Conservation (phyloP, 2,888 invertebrate genomes). For the Congeria kusceri region DNA sequence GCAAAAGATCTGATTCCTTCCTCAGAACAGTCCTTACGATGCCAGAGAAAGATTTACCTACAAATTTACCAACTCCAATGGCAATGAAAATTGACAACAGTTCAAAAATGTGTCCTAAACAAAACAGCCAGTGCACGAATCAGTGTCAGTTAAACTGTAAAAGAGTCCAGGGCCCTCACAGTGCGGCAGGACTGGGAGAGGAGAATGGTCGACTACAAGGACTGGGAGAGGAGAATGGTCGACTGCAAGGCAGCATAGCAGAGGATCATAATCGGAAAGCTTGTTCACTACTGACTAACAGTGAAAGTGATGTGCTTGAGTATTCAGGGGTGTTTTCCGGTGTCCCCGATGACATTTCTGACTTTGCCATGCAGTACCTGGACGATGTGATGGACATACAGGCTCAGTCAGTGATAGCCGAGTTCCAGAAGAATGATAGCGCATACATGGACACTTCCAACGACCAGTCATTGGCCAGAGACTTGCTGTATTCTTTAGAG, state of each 20-base stretch:
- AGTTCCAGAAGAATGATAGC: constrained; percentile 36
- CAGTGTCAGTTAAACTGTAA: constrained; percentile 1
- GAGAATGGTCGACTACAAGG: too few species aligned
- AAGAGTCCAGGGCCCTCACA: background rate
- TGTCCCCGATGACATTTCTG: constrained; percentile 55
- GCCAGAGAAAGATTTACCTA: constrained; percentile 56
- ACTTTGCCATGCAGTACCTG: constrained; percentile 59
- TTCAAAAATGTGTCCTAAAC: background rate
- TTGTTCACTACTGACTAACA: background rate
- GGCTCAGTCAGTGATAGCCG: constrained; percentile 37
- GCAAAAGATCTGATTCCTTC: constrained; percentile 37
- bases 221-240: too few species aligned
- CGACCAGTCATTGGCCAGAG: constrained; percentile 28
- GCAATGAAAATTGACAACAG: too few species aligned
- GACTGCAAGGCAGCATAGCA: too few species aligned
- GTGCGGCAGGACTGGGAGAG: background rate
- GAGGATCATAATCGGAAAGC: background rate
- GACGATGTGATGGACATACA: constrained; percentile 45
- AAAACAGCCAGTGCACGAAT: constrained; percentile 15
- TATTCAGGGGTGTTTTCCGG: constrained; percentile 6
- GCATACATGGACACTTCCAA: constrained; percentile 54
- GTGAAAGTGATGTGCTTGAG: background rate
- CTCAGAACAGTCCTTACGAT: constrained; percentile 55
- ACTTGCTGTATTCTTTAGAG: constrained; percentile 35
- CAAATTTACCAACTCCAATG: too few species aligned